Evolutionary conservation across 2,888 invertebrate genomes (phyloP).

Genomic region (Nebria brevicollis): DNA sequence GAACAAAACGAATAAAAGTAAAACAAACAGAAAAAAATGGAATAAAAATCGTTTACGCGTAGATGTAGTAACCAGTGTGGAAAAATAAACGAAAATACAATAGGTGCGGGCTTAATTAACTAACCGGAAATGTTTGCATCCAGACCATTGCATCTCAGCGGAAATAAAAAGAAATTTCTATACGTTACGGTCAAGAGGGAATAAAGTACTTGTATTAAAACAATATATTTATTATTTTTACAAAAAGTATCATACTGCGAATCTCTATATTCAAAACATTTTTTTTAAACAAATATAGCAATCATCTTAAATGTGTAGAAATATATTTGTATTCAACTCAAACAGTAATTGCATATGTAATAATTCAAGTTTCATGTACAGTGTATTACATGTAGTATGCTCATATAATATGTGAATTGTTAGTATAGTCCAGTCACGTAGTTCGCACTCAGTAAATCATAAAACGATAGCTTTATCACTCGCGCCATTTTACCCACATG

Average conservation of each 20-base stretch:
- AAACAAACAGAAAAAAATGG: neutral
- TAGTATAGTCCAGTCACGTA: constrained; percentile 10
- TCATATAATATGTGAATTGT: neutral
- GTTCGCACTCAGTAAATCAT: constrained; percentile 19
- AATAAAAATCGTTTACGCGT: neutral
- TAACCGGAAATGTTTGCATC: constrained; percentile 25
- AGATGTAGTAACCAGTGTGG: neutral
- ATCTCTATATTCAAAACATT: too few relatives aligned
- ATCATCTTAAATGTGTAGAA: neutral
- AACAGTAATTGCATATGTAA: neutral
- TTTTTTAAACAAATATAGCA: neutral
- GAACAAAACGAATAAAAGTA: neutral
- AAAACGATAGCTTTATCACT: constrained; percentile 9
- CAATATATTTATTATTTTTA: neutral
- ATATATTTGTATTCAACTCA: neutral
- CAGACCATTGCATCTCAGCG: constrained; percentile 12
- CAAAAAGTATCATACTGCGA: neutral
- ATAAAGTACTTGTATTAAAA: neutral
- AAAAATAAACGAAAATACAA: constrained; percentile 29
- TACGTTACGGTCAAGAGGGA: neutral
- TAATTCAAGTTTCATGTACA: neutral
- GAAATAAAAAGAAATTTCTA: neutral
- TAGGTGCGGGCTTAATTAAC: constrained; percentile 37
- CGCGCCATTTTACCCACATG: neutral
- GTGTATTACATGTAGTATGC: neutral